Percentiles rank a stretch among this genome's conserved stretches.
Conservation (phyloP, 2,113 vertebrate genomes). For the Leucosticte australis region DNA sequence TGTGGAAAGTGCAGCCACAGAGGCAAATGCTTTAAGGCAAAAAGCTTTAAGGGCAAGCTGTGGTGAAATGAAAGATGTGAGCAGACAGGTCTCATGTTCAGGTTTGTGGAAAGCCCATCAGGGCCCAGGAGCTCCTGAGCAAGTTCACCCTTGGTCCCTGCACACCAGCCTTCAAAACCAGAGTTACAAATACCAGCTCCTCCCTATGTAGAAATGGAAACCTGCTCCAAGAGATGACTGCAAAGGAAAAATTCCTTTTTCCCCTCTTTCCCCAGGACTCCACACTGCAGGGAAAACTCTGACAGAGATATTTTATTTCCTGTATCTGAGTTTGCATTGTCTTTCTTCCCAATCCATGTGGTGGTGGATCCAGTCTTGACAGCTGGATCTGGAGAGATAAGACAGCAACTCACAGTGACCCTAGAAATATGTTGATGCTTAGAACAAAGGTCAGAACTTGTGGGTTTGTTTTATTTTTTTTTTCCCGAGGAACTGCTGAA, state of each 20-base stretch:
- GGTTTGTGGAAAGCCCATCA: background rate
- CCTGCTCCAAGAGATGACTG: background rate
- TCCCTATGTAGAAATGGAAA: background rate
- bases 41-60: background rate
- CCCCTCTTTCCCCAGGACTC: background rate
- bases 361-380: background rate
- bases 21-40: too few relatives aligned
- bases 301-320: background rate
- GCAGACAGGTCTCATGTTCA: background rate
- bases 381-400: background rate
- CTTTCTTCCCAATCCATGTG: background rate
- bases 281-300: background rate
- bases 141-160: background rate
- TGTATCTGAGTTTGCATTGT: background rate
- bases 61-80: background rate
- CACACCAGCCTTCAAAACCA: background rate
- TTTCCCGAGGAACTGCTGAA: background rate
- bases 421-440: background rate
- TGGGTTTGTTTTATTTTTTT: background rate
- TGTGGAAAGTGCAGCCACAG: background rate
- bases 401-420: background rate
- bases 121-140: background rate
- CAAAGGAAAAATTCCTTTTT: background rate
- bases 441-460: constrained; percentile 1
- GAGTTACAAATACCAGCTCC: background rate